A percentile compares a stretch with the other conserved stretches of the same genome.
Conservation (phyloP, 1,140 invertebrate genomes). For the Lordiphosa collinella region DNA sequence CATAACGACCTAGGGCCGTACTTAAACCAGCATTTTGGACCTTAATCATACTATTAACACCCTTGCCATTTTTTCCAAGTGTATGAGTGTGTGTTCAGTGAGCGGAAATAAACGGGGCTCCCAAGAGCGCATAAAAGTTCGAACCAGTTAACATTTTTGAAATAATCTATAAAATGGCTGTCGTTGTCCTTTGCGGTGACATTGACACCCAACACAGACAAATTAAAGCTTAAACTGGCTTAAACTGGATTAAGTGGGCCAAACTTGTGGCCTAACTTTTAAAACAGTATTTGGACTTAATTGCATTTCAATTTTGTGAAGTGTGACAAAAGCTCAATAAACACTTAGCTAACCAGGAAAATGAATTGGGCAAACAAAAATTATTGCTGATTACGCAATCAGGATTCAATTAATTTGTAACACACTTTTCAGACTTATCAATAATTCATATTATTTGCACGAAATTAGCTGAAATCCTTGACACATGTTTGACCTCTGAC, state of each 20-base stretch:
- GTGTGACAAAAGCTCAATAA: background rate
- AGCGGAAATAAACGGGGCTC: conserved; percentile 40
- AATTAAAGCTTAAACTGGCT: conserved; percentile 1
- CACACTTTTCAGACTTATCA: conserved; percentile 28
- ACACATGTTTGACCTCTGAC: conserved; percentile 18
- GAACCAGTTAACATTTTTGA: conserved; percentile 30
- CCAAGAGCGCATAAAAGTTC: conserved; percentile 11
- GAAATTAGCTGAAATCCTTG: conserved; percentile 17
- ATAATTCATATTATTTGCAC: conserved; percentile 36
- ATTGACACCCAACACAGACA: background rate
- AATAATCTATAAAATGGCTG: conserved; percentile 36
- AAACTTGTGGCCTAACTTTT: background rate
- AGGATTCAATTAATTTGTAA: conserved; percentile 51
- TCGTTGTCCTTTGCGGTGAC: background rate
- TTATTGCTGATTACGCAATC: conserved; percentile 21
- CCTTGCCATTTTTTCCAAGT: background rate
- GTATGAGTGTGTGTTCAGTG: conserved; percentile 34
- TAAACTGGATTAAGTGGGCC: background rate
- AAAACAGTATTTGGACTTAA: conserved; percentile 23
- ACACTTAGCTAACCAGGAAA: background rate
- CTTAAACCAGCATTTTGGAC: no score
- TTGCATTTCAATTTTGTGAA: conserved; percentile 28
- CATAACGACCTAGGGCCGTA: no score
- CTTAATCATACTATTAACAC: no score
- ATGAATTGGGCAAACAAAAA: conserved; percentile 5